Base-by-base conservation (phyloP, 1,140 invertebrate genomes). In the Megathymus violae region DNA sequence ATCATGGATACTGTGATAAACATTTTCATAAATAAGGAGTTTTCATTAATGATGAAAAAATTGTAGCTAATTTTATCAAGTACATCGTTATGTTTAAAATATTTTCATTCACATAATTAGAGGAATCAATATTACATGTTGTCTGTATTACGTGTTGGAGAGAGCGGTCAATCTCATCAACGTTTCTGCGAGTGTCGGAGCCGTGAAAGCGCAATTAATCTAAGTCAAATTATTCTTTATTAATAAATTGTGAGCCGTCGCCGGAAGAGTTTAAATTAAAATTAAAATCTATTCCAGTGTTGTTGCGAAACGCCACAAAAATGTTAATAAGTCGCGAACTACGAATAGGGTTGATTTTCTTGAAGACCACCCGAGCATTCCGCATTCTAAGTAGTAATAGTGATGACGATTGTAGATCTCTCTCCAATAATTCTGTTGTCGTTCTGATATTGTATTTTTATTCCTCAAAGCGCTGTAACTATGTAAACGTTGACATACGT, bases 201-300 rank as follows among this genome's bases (percentile, higher is more conserved):
- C 50, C 62, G 65, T 58, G 66, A 67, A 58, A 46, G 63, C 64
- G 69, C 69, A 72, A 80, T 80, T 78, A 78, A 80, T 80, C 73
- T 74, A 69, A 74, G 70, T 76, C 71, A 73, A 80, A 76, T 74
- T 71, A 78, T 78, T 80, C 71, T 78, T 74, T 74, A 78, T 78
- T 76, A 76, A 71, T 69, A 74, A 67, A 77, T 71, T 64, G 52
- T 38, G 50, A 47, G 27, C 58, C 52, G 41, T 10, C 11, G 13
- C 48, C 51, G 51, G 65, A 65, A 64, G 65, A 65, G 65, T 68
- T 71, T 71, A 65, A 71, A 71, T 71, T 71, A 71, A 64, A 64
- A 71, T 67, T 64, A 38, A 60, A 61, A 68, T 62, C 68, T 47
- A 59, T 51, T 59, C 40, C 62, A 47, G 69, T 48, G 44, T 59